These are phyloP conservation scores for Pungitius pungitius DNA, from an alignment of 2,113 vertebrate genomes.

Conservation along the genomic window DNA sequence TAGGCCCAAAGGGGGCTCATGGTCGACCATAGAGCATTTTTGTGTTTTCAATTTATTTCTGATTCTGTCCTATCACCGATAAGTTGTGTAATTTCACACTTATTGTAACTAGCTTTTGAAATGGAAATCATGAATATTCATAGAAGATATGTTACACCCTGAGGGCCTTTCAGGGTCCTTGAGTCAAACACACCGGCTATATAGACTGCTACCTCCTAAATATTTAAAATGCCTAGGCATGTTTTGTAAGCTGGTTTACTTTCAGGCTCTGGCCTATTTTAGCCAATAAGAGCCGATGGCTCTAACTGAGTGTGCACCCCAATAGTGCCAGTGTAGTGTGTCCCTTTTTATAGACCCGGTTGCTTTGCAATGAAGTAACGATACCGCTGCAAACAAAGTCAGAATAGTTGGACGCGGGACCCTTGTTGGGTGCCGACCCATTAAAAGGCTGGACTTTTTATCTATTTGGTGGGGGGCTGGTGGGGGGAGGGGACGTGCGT, in stretches of 20 bases:
- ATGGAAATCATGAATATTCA: constrained; percentile 5
- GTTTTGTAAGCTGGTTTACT: constrained; percentile 67
- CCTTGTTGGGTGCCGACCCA: constrained; percentile 29
- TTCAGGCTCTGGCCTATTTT: constrained; percentile 58
- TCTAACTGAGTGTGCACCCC: constrained; percentile 24
- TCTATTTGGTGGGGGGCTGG: constrained; percentile 9
- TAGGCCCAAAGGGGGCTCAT: neutral
- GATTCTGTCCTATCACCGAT: neutral
- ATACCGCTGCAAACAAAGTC: constrained; percentile 31
- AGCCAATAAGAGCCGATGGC: constrained; percentile 48
- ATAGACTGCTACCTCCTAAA: constrained; percentile 64
- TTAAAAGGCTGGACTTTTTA: constrained; percentile 33
- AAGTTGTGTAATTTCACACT: neutral
- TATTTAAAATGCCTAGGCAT: constrained; percentile 70
- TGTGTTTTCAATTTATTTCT: constrained; percentile 2
- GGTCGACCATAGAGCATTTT: neutral
- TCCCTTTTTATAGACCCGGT: constrained; percentile 36
- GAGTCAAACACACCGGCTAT: constrained; percentile 51
- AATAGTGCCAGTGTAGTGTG: constrained; percentile 23
- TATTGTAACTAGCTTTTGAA: constrained; percentile 13
- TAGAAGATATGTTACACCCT: constrained; percentile 19
- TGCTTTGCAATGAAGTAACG: constrained; percentile 64
- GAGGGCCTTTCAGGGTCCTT: constrained; percentile 32
- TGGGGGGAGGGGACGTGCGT: neutral
- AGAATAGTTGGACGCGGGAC: constrained; percentile 21